Evolutionary conservation across 2,888 invertebrate species (phyloP).

Genomic region (Sepiola atlantica): DNA sequence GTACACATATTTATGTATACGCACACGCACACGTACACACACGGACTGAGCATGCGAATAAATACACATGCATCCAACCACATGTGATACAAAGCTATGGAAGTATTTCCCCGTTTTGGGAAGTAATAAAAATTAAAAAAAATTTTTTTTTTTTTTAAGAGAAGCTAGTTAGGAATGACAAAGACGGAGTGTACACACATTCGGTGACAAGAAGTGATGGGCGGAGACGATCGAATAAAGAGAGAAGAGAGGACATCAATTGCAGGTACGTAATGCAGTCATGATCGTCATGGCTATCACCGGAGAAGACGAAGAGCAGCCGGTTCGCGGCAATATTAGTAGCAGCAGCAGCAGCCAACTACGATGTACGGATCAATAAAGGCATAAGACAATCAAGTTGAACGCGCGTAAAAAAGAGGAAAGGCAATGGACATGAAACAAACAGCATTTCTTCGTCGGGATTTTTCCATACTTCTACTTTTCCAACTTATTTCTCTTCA

Average conservation of each 20-base stretch:
- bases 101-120: not conserved
- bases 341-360: not conserved
- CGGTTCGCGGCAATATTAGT: not conserved
- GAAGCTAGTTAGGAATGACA: not conserved
- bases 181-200: not conserved
- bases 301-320: conserved; percentile 7
- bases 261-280: conserved; percentile 4
- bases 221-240: not conserved
- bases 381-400: conserved; percentile 5
- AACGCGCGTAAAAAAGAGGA: not conserved
- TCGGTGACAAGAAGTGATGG: not conserved
- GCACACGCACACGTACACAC: not conserved
- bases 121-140: not conserved
- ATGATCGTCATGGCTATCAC: conserved; percentile 15
- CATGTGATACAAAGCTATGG: not conserved
- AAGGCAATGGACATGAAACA: not conserved
- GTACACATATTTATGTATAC: not conserved
- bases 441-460: not conserved
- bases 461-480: not conserved
- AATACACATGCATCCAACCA: not conserved
- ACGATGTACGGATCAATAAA: not conserved
- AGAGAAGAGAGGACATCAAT: conserved; percentile 18
- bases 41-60: not conserved
- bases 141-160: too few species aligned
- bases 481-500: not conserved